Conservation (phyloP, 2,113 vertebrate genomes). For the Bombycilla garrulus region DNA sequence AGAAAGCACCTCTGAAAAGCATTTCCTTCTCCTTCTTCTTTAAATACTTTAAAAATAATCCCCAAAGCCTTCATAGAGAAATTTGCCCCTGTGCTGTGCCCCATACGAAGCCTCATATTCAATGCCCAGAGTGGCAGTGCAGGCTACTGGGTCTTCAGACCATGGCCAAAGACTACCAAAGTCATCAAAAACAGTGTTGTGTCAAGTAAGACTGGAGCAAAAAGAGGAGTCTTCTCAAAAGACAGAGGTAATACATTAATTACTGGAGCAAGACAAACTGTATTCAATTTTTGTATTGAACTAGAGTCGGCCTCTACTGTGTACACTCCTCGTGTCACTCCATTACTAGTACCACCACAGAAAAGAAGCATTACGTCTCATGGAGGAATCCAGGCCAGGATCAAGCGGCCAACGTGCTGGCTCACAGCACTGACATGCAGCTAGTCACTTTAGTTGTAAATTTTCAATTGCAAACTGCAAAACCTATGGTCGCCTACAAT, state of each 20-base stretch:
- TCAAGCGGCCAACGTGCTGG: background rate
- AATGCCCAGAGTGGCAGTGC: background rate
- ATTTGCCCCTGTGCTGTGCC: accelerated
- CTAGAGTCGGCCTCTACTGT: accelerated
- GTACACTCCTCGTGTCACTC: background rate
- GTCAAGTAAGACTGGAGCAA: background rate
- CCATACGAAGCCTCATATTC: background rate
- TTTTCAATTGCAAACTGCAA: background rate
- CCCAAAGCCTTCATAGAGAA: background rate
- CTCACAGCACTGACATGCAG: accelerated
- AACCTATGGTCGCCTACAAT: background rate
- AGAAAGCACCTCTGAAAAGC: background rate
- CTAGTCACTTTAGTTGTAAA: background rate
- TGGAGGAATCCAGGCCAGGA: background rate
- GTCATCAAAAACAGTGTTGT: background rate
- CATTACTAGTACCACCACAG: background rate
- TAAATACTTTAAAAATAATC: background rate
- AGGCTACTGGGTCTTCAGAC: background rate
- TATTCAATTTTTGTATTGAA: background rate
- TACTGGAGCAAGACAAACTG: background rate
- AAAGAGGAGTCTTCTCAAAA: background rate
- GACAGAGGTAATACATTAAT: background rate
- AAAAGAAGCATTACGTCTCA: background rate
- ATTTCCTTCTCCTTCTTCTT: background rate
- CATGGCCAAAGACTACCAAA: background rate